These are phyloP conservation scores for Zhuqinia jingwanae DNA, from an alignment of 2,888 invertebrate species.

Conservation along the genomic window DNA sequence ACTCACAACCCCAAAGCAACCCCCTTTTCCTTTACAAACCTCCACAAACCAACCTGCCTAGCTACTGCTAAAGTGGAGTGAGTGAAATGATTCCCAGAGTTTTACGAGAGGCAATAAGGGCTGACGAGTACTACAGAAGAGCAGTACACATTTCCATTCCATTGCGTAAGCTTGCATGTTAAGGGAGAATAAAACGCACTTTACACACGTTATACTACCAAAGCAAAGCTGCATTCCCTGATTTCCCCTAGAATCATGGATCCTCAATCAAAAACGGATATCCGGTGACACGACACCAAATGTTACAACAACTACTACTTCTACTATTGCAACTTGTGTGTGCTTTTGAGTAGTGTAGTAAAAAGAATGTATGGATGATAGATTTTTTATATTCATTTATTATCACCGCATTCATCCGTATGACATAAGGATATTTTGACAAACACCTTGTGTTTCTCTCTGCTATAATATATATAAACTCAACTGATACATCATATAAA, in stretches of 20 bases:
- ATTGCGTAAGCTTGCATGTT: slow-evolving; percentile 41
- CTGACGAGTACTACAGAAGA: not conserved
- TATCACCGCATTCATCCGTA: not conserved
- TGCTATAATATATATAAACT: no score
- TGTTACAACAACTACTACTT: slow-evolving; percentile 70
- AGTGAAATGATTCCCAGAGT: not conserved
- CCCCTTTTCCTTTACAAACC: no score
- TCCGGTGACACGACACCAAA: slow-evolving; percentile 79
- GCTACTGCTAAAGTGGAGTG: no score
- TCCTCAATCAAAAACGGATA: slow-evolving; percentile 79
- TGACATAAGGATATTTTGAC: no score
- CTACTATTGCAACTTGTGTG: slow-evolving; percentile 24
- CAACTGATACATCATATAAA: slow-evolving; percentile 12
- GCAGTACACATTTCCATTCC: not conserved
- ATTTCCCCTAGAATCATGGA: slow-evolving; percentile 73
- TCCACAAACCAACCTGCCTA: slow-evolving; percentile 21
- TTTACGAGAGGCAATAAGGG: not conserved
- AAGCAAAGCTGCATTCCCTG: slow-evolving; percentile 53
- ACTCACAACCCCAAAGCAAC: no score
- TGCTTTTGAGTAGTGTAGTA: not conserved
- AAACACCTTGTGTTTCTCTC: slow-evolving; percentile 56
- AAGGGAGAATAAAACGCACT: slow-evolving; percentile 37
- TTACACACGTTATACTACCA: not conserved
- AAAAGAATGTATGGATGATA: no score
- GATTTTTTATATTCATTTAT: not conserved